These are phyloP conservation scores for Spilogale gracilis DNA, from an alignment of 2,113 vertebrate species.

Conservation along the genomic window DNA sequence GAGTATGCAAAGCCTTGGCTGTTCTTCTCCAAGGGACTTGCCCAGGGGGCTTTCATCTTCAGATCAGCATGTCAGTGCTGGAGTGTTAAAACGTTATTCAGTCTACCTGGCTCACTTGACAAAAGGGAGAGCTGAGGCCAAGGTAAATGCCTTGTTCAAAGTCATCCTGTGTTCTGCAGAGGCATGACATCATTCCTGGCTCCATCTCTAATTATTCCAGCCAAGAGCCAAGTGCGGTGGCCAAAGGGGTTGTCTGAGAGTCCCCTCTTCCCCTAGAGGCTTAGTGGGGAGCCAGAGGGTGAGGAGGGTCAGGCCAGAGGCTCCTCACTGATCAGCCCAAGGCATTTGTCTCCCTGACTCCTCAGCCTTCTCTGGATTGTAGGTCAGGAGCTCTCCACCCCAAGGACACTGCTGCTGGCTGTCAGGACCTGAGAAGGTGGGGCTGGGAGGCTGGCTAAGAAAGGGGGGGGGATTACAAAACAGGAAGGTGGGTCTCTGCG, in stretches of 20 bases:
- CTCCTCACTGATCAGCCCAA: neutral
- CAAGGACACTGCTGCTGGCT: neutral
- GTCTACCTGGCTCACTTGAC: neutral
- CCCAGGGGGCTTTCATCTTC: neutral
- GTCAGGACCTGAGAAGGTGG: neutral
- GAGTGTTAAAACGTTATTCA: neutral
- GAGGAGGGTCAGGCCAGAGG: neutral
- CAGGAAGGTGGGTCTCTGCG: neutral
- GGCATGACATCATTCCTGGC: slow-evolving; percentile 78
- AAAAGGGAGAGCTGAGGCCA: slow-evolving; percentile 51
- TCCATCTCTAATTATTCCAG: slow-evolving; percentile 49
- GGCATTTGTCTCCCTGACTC: neutral
- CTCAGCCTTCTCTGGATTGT: neutral
- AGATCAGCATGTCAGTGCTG: neutral
- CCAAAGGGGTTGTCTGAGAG: slow-evolving; percentile 64
- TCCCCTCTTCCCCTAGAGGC: neutral
- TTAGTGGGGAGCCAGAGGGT: neutral
- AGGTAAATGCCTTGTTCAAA: slow-evolving; percentile 54
- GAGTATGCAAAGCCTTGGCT: neutral
- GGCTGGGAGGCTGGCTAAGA: neutral
- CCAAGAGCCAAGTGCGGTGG: slow-evolving; percentile 66
- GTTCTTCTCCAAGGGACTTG: neutral
- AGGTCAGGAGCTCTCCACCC: neutral
- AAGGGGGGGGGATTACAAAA: neutral
- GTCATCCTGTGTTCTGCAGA: slow-evolving; percentile 62